Conservation (phyloP, 2,113 vertebrate genomes). For the Taurulus bubalis region DNA sequence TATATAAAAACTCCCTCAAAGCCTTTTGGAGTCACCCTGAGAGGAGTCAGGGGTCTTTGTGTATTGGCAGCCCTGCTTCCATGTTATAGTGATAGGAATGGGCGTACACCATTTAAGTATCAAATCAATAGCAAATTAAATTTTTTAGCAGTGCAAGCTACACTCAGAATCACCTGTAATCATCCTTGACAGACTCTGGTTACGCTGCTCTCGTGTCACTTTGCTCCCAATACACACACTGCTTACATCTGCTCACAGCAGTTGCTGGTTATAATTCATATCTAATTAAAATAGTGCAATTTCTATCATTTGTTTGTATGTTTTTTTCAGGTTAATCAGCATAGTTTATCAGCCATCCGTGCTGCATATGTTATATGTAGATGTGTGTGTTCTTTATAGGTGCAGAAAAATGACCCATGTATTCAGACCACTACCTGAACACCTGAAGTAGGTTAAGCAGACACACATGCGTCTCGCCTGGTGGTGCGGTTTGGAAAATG, state of each 20-base stretch:
- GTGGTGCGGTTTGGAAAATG: conserved; percentile 66
- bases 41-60: conserved; percentile 69
- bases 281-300: conserved; percentile 24
- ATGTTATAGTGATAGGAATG: conserved; percentile 83
- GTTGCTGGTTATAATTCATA: conserved; percentile 41
- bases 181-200: conserved; percentile 82
- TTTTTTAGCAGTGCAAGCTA: conserved; percentile 85
- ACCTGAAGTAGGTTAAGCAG: conserved; percentile 73
- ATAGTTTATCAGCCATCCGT: conserved; percentile 13
- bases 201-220: conserved; percentile 77
- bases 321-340: conserved; percentile 8
- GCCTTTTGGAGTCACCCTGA: conserved; percentile 69
- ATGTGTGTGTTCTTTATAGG: conserved; percentile 36
- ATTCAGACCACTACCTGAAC: conserved; percentile 43
- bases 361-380: not conserved
- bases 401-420: conserved; percentile 37
- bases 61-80: conserved; percentile 80
- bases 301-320: not conserved
- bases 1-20: conserved; percentile 55
- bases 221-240: conserved; percentile 36
- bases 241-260: conserved; percentile 25
- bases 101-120: conserved; percentile 84
- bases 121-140: conserved; percentile 89
- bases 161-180: conserved; percentile 85
- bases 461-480: conserved; percentile 57